A percentile compares a stretch with the other conserved stretches of the same genome.
phyloP scores from a whole-genome alignment of 2,797 vertebrate genomes.

The Helicolenus hilgendorfi region DNA sequence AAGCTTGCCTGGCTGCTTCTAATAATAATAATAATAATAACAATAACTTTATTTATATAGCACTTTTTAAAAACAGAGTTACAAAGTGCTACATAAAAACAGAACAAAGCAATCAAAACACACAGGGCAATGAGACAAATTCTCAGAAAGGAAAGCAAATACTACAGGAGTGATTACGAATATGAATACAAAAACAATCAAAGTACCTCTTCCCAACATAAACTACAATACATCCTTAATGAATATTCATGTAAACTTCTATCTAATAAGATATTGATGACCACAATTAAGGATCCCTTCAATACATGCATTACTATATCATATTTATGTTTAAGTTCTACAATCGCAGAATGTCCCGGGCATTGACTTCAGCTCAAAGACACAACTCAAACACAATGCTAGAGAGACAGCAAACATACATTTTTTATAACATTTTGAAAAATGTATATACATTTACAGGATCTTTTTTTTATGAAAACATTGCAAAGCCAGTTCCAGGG shows the following conservation, averaged over 20 bases:
- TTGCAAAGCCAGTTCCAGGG: too few species aligned
- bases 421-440: neutral
- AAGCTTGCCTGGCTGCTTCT: neutral
- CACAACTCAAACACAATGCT: neutral
- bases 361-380: neutral
- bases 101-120: too few species aligned
- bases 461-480: too few species aligned
- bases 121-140: too few species aligned
- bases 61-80: too few species aligned
- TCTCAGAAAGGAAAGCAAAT: too few species aligned
- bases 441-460: neutral
- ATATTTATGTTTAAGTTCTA: neutral
- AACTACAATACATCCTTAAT: neutral
- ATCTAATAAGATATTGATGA: neutral
- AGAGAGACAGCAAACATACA: neutral
- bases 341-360: neutral
- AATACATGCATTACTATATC: neutral
- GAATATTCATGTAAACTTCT: neutral
- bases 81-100: neutral
- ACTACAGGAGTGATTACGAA: too few species aligned
- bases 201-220: neutral
- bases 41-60: too few species aligned
- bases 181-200: too few species aligned
- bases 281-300: neutral
- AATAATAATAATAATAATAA: too few species aligned